phyloP scores from a whole-genome alignment of 2,888 invertebrate species.

The Drosophila subsilvestris region DNA sequence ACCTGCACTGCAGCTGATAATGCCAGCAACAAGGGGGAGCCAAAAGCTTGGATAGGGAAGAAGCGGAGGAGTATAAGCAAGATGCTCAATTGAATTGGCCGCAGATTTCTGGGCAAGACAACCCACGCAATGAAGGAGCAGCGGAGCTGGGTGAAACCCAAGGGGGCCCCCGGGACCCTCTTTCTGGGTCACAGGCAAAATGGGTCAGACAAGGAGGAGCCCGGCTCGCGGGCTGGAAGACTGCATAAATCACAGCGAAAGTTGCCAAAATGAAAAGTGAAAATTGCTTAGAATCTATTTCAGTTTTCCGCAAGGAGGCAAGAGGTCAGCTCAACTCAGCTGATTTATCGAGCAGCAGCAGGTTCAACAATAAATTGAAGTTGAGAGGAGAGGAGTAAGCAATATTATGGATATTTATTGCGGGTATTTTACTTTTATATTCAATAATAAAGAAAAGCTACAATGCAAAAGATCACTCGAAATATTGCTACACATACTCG shows the following conservation, averaged over 20 bases:
- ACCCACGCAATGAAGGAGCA: not conserved
- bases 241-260: constrained; percentile 67
- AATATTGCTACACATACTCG: no score
- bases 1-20: constrained; percentile 77
- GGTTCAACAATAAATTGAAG: not conserved
- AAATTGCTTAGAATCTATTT: constrained; percentile 60
- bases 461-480: no score
- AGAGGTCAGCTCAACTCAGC: not conserved
- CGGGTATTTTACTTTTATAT: not conserved
- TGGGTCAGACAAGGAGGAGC: constrained; percentile 57
- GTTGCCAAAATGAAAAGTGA: constrained; percentile 66
- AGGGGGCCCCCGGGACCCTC: not conserved
- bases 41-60: not conserved
- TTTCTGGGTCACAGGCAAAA: constrained; percentile 70
- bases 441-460: not conserved
- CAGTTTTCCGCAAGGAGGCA: not conserved
- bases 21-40: constrained; percentile 27
- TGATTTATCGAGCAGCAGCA: constrained; percentile 19
- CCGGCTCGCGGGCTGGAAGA: constrained; percentile 8
- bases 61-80: constrained; percentile 21
- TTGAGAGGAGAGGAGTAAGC: not conserved
- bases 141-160: constrained; percentile 12
- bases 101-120: constrained; percentile 54
- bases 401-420: not conserved
- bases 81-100: constrained; percentile 67